phyloP scores from a whole-genome alignment of 1,140 invertebrate species.

The Colletes latitarsis region DNA sequence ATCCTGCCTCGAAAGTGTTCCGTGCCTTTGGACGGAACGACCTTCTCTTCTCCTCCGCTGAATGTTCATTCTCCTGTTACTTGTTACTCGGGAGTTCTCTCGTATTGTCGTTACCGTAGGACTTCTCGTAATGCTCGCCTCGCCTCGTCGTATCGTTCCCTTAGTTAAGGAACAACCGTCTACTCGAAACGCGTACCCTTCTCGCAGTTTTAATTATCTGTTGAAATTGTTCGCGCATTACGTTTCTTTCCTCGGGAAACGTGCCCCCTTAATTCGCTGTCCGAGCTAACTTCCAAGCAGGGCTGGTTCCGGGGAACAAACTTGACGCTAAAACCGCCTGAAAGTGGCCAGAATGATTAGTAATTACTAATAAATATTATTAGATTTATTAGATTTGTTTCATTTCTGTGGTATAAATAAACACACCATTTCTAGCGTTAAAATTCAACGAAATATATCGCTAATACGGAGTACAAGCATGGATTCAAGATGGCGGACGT shows the following conservation, averaged over 20 bases:
- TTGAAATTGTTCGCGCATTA: not conserved
- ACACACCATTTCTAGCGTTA: too few relatives aligned
- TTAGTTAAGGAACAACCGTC: conserved; percentile 7
- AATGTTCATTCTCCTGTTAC: not conserved
- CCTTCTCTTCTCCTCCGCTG: not conserved
- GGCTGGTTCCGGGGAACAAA: too few relatives aligned
- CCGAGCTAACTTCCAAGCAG: too few relatives aligned
- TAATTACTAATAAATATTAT: too few relatives aligned
- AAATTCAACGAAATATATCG: too few relatives aligned
- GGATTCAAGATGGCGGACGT: too few relatives aligned
- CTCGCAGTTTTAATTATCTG: not conserved
- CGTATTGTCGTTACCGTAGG: conserved; percentile 3
- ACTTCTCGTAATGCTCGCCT: conserved; percentile 12
- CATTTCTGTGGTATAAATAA: too few relatives aligned
- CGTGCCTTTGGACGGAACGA: not conserved
- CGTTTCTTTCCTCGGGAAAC: not conserved
- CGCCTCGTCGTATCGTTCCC: conserved; percentile 17
- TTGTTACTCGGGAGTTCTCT: not conserved
- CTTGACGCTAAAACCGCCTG: too few relatives aligned
- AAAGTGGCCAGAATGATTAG: too few relatives aligned
- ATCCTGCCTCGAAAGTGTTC: conserved; percentile 42
- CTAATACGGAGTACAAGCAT: too few relatives aligned
- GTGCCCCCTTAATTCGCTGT: too few relatives aligned
- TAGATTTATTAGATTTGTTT: too few relatives aligned
- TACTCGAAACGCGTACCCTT: not conserved